Base-by-base conservation (phyloP, 2,797 vertebrate genomes). In the Sparus aurata region DNA sequence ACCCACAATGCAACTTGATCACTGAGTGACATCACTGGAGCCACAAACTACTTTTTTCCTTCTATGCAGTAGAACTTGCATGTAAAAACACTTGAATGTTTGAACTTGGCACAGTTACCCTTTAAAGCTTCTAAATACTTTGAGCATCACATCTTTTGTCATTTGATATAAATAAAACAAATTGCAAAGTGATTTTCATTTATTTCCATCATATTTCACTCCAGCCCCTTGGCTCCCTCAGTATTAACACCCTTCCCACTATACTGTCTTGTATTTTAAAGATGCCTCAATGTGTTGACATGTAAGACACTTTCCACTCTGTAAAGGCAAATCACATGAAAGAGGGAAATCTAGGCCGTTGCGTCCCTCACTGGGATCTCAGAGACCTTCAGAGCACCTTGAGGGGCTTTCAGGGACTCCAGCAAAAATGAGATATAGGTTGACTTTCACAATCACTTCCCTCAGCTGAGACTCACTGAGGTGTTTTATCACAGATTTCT, bases 311-410 rank as follows among this genome's bases (percentile, higher is more conserved):
- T 68, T 72, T 41, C 13, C 58, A 7, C 38, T 20, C 52, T 63
- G 80, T 41, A 8, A 53, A n/a, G 57, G 85, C 82, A 63, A 82
- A 89, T 79, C 43, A 25, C 38, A 4, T 69, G 25, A 59, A 69
- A 43, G 46, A 72, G 57, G 67, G n/a, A 73, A 86, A 93, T 89
- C 73, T 88, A 41, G 91, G 88, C 27, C 89, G 75, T 4, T 5
- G 5, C 0, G 22, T 86, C 77, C 80, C 86, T n/a, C 68, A 30
- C 20, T 13, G 85, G 77, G 67, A 67, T 74, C 83, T 84, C 77
- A 23, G 66, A 85, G 85, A 87, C 87, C 89, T 89, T 80, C 85
- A 80, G n/a, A 30, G 75, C 75, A 76, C 87, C 85, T 88, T 85
- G 75, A 62, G 62, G 46, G 68, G 53, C 49, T 71, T 84, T 61